Conservation (phyloP, 1,140 invertebrate genomes). For the Lordiphosa collinella region DNA sequence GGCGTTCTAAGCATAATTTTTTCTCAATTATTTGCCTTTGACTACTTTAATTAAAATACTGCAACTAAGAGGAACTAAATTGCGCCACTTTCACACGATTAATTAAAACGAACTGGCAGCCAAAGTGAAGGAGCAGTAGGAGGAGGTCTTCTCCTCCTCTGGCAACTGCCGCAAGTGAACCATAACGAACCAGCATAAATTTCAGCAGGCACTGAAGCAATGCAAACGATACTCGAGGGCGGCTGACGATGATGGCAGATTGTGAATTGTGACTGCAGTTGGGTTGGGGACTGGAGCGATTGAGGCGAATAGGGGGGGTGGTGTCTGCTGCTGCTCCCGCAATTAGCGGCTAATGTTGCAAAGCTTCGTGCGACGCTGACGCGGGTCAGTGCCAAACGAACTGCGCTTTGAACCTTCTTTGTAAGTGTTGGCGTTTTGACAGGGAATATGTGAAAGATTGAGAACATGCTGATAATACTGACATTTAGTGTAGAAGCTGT, state of each 20-base stretch:
- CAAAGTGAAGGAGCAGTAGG: neutral
- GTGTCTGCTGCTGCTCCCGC: conserved; percentile 26
- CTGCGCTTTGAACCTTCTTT: neutral
- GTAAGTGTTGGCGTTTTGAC: neutral
- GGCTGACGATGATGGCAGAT: neutral
- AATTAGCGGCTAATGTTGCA: conserved; percentile 53
- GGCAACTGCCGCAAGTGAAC: conserved; percentile 29
- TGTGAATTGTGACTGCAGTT: conserved; percentile 10
- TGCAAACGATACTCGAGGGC: conserved; percentile 26
- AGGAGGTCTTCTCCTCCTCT: neutral
- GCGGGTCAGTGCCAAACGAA: conserved; percentile 33
- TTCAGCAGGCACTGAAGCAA: conserved; percentile 24
- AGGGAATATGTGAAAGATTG: neutral
- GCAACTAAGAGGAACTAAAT: conserved; percentile 14
- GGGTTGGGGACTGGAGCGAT: neutral
- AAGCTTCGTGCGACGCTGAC: conserved; percentile 29
- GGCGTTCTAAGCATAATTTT: conserved; percentile 13
- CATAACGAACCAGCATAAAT: conserved; percentile 44
- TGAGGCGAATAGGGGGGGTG: neutral
- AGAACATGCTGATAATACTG: neutral
- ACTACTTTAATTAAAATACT: conserved; percentile 50
- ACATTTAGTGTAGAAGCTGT: too few relatives aligned
- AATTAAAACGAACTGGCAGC: conserved; percentile 47
- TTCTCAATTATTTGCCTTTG: conserved; percentile 36
- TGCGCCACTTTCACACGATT: conserved; percentile 56